A percentile compares a stretch with the other conserved stretches of the same genome.
Evolutionary conservation across 2,888 invertebrate genomes (phyloP).

Genomic region (Caenorhabditis panamensis): DNA sequence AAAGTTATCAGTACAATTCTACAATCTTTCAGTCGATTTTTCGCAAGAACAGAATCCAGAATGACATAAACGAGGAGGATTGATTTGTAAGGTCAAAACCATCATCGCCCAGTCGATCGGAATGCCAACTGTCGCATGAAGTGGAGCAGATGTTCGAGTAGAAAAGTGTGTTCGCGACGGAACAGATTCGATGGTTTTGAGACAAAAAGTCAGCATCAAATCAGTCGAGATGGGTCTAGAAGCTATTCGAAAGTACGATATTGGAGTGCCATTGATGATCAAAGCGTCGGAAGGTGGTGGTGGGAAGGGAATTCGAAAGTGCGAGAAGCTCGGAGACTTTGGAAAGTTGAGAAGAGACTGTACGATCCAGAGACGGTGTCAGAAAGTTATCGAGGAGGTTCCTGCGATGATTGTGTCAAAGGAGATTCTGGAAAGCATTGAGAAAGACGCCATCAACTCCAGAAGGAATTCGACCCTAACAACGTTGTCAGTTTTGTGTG

Average conservation of each 20-base stretch:
- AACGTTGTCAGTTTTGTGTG: slow-evolving; percentile 29
- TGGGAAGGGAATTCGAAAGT: slow-evolving; percentile 97
- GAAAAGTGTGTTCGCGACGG: slow-evolving; percentile 12
- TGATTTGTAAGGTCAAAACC: slow-evolving; percentile 97
- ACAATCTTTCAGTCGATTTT: slow-evolving; percentile 91
- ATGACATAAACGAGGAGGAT: no score
- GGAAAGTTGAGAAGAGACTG: slow-evolving; percentile 94
- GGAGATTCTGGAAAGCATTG: slow-evolving; percentile 95
- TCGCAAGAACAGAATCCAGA: no score
- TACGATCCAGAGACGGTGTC: slow-evolving; percentile 97
- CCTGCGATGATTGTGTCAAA: slow-evolving; percentile 94
- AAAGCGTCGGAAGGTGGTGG: slow-evolving; percentile 99
- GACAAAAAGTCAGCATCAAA: slow-evolving; percentile 30
- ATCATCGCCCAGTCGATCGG: slow-evolving; percentile 95
- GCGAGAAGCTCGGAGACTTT: slow-evolving; percentile 93
- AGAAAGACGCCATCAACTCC: slow-evolving; percentile 91
- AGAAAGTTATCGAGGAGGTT: slow-evolving; percentile 99
- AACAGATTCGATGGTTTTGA: slow-evolving; percentile 26
- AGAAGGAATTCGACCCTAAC: slow-evolving; percentile 85
- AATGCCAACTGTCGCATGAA: slow-evolving; percentile 98
- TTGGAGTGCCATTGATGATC: slow-evolving; percentile 95
- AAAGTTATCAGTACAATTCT: no score
- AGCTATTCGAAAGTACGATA: slow-evolving; percentile 86
- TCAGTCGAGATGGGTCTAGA: slow-evolving; percentile 34
- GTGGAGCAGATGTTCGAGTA: slow-evolving; percentile 85